Evolutionary conservation across 2,797 vertebrate genomes (phyloP).

Genomic region (Champsocephalus gunnari): DNA sequence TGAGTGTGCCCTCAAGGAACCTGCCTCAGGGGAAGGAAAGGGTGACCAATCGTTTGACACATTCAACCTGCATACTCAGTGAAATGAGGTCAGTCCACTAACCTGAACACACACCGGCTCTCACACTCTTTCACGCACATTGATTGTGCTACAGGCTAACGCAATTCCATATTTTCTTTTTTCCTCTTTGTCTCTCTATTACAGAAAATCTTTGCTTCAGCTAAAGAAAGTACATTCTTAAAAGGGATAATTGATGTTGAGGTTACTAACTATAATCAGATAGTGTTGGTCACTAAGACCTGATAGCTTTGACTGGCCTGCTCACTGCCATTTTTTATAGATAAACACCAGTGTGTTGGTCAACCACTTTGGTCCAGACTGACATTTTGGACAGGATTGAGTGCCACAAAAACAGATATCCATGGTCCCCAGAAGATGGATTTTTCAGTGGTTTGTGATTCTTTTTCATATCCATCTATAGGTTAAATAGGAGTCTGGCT

Average conservation of each 20-base stretch:
- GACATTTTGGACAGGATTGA: no score
- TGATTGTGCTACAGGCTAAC: slow-evolving; percentile 5
- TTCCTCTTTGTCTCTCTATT: neutral
- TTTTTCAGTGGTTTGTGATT: no score
- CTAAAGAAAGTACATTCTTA: neutral
- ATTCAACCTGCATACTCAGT: slow-evolving; percentile 33
- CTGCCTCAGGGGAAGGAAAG: slow-evolving; percentile 18
- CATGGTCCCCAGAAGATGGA: no score
- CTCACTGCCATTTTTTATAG: no score
- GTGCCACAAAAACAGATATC: no score
- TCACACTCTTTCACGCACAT: neutral
- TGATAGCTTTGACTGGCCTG: no score
- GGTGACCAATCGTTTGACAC: slow-evolving; percentile 47
- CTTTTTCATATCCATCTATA: no score
- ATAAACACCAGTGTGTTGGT: no score
- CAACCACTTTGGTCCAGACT: no score
- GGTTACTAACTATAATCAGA: no score
- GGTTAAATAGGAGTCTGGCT: no score
- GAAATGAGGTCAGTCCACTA: slow-evolving; percentile 39
- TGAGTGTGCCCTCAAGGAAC: slow-evolving; percentile 17
- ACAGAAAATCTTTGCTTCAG: neutral
- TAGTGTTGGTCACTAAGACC: no score
- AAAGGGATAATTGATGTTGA: neutral
- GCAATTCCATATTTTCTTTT: neutral
- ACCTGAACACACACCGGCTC: slow-evolving; percentile 24